Base-by-base conservation (phyloP, 2,888 invertebrate species). In the Noctua pronuba region DNA sequence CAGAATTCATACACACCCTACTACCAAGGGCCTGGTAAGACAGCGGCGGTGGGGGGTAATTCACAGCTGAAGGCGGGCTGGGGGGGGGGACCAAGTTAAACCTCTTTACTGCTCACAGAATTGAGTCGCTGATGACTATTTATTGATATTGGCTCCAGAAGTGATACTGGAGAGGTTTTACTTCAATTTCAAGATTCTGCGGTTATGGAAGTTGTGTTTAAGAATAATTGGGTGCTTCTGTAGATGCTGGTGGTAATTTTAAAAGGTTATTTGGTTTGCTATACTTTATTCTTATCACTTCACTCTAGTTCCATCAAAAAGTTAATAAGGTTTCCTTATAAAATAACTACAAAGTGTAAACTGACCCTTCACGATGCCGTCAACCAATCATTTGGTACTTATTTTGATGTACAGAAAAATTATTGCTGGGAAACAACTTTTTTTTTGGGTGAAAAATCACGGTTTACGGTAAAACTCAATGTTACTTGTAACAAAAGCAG, bases 21-120 rank as follows among this genome's bases (percentile, higher is more conserved):
- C 5, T 21, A 52, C 64, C 76, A 84, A 88, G 89, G 89, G 88
- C 73, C 64, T 68, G 70, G 70, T 62, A 77, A 80, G 77, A 68
- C 62, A 76, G 74, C 78, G 67, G 35, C 35, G 46, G 62, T 66
- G 75, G 60, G 31, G 52, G 82, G 84, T 89, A 87, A 83, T 88
- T 85, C 83, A 67, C 74, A 64, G 71, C 64, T 62, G 41, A 24
- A 41, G 58, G n/a, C 24, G 49, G 5, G 44, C 35, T 31, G n/a
- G 16, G 28, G 28, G 65, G 65, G 62, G 49, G 71, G 55, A 55
- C 67, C 62, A 71, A 81, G 75, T 79, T 86, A 83, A 88, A 89
- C 84, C 88, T 89, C 82, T 88, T 88, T 88, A 85, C 72, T 73
- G 77, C 52, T 52, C 38, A 68, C 79, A 83, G 89, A 88, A 90